Evolutionary conservation across 2,113 vertebrate genomes (phyloP), one percentile per base, ranked within the genome.

Genomic region (Budorcas taxicolor): DNA sequence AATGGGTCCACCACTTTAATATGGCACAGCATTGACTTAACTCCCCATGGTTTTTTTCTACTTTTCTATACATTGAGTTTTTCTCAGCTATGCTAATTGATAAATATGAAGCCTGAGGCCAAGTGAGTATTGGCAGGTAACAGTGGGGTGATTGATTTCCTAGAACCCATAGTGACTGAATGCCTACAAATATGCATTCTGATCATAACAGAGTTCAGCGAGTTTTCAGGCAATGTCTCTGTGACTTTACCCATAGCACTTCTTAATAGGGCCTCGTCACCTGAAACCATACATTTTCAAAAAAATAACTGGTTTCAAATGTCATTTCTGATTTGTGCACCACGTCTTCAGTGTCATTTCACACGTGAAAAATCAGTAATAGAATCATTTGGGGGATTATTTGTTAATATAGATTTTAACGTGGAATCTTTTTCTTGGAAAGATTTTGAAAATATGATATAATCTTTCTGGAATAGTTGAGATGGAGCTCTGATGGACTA

Each of bases 331-430:
- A 96, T 97, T 96, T 95, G 91, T 96, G 96, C 87, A 76, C 83
- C 94, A 95, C 7, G 6, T 92, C 87, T 96, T 55, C n/a, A 87
- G 83, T 83, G 53, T 57, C 90, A 97, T 96, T 97, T 97, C 85
- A 93, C 92, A 98, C 94, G 83, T 95, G 97, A 97, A 96, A 97
- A 97, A 95, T 96, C 96, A 95, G 84, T 92, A 97, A 97, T 96
- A 92, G 88, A 97, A 89, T 92, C 88, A 96, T 97, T 95, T 94
- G 50, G 60, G 3, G 60, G 74, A 91, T 97, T 97, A 92, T 96
- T 82, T 85, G 92, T 97, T 97, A 86, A 95, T 94, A 94, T 25
- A 74, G 58, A 96, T 97, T 97, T 97, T 97, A 97, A 95, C 87
- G 86, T 82, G 58, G 47, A 93, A 74, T 94, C 60, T 83, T 97